Conservation (phyloP, 2,888 invertebrate species). For the Bimastos eiseni region DNA sequence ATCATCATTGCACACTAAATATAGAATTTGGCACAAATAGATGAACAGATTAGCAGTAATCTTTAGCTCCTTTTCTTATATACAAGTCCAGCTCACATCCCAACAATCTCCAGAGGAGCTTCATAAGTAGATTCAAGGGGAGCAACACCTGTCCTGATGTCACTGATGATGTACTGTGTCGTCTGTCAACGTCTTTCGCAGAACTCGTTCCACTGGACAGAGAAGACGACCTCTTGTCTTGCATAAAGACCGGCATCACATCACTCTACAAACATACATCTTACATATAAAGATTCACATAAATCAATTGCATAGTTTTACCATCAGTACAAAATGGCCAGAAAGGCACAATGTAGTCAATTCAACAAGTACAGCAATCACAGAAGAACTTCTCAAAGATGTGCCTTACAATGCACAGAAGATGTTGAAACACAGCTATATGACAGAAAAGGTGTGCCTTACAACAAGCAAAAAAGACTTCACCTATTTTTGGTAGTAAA, state of each 20-base stretch:
- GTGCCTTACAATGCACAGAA: too few relatives aligned
- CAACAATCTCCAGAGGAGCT: background rate
- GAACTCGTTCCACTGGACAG: slow-evolving; percentile 34
- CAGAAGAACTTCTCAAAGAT: background rate
- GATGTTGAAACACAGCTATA: background rate
- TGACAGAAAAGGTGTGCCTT: background rate
- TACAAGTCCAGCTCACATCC: background rate
- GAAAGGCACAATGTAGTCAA: background rate
- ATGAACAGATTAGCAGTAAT: background rate
- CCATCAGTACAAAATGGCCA: background rate
- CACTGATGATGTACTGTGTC: background rate
- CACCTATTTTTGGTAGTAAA: background rate
- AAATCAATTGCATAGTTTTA: background rate
- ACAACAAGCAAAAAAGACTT: background rate
- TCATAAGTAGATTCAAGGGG: background rate
- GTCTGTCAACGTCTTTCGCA: background rate
- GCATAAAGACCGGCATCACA: slow-evolving; percentile 57
- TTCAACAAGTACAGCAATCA: background rate
- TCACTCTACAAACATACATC: slow-evolving; percentile 50
- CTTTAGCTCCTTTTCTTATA: background rate
- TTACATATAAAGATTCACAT: background rate
- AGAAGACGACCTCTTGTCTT: slow-evolving; percentile 45
- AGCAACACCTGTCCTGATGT: slow-evolving; percentile 13
- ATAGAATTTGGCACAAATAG: background rate
- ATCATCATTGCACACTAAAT: background rate